Percentiles rank a stretch among this genome's conserved stretches.
phyloP scores from a whole-genome alignment of 2,797 vertebrate species.

The Esox lucius region DNA sequence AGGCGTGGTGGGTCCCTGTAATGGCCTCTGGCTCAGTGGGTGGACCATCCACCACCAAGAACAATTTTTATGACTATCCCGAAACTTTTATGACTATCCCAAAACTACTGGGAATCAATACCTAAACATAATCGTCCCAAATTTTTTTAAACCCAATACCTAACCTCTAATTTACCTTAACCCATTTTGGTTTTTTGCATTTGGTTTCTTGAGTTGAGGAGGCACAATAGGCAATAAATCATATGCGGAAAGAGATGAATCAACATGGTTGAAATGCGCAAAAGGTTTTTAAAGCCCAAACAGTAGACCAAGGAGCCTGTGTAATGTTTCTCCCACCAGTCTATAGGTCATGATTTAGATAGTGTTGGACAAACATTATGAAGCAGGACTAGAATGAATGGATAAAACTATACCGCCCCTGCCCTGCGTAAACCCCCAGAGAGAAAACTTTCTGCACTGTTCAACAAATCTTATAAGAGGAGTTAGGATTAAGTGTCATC shows the following conservation, averaged over 20 bases:
- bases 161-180: no score
- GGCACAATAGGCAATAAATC: constrained; percentile 46
- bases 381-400: no score
- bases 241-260: constrained; percentile 46
- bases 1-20: constrained; percentile 44
- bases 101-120: no score
- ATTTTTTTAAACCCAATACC: constrained; percentile 23
- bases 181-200: no score
- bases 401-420: no score
- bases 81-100: no score
- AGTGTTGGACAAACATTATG: constrained; percentile 17
- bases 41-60: constrained; percentile 27
- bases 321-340: constrained; percentile 21
- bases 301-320: not conserved
- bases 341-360: constrained; percentile 31
- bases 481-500: no score
- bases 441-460: no score
- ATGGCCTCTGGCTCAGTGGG: constrained; percentile 44
- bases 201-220: constrained; percentile 13
- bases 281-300: constrained; percentile 7
- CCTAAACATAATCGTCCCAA: constrained; percentile 38
- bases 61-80: not conserved
- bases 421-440: no score
- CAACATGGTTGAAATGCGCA: constrained; percentile 30
- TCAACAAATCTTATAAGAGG: no score